phyloP scores from a whole-genome alignment of 2,888 invertebrate genomes.

The Dryomyza anilis region DNA sequence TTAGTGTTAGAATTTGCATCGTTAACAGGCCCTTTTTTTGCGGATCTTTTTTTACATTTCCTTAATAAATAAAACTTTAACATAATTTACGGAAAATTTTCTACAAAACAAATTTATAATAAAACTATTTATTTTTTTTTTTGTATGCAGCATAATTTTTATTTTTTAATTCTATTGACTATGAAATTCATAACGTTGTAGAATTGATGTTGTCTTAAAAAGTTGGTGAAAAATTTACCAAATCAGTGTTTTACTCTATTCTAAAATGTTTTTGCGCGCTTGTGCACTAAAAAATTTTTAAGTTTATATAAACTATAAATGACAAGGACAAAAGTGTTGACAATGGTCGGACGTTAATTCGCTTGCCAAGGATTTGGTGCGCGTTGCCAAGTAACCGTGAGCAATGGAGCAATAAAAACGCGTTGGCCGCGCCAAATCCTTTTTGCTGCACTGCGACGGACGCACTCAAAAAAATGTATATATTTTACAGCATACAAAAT shows the following conservation, averaged over 20 bases:
- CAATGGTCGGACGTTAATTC: constrained; percentile 15
- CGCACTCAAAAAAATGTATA: background rate
- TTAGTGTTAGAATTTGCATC: too few species aligned
- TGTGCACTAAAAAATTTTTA: background rate
- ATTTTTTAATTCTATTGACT: background rate
- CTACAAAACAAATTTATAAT: too few species aligned
- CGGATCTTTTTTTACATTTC: too few species aligned
- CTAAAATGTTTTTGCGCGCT: background rate
- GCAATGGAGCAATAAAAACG: background rate
- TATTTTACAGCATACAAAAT: background rate
- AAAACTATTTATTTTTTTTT: too few species aligned
- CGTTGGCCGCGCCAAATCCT: background rate
- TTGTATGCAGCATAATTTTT: too few species aligned
- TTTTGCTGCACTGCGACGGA: constrained; percentile 13
- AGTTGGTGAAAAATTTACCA: too few species aligned
- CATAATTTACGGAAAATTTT: too few species aligned
- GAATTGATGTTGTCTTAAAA: background rate
- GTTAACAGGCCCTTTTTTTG: too few species aligned
- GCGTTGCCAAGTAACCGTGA: constrained; percentile 7
- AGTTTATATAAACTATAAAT: background rate
- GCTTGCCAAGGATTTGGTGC: constrained; percentile 16
- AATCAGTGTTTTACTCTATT: too few species aligned
- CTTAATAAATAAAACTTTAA: too few species aligned
- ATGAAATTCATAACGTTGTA: background rate
- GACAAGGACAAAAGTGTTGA: background rate